Percentiles rank a stretch among this genome's conserved stretches.
phyloP scores from a whole-genome alignment of 2,113 vertebrate species.

The Rallus limicola region DNA sequence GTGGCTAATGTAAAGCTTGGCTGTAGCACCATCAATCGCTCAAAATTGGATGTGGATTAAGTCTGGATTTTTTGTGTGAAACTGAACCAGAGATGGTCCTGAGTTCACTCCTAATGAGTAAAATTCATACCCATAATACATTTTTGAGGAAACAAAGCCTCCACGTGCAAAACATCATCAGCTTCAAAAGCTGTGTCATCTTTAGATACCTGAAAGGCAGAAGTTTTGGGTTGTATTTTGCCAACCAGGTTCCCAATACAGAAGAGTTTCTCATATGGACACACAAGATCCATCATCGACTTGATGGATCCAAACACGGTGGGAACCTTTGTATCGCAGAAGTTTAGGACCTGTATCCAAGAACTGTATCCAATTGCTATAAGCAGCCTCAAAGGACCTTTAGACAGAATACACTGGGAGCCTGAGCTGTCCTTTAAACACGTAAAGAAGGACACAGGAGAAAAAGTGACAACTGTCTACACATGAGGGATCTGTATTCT shows the following conservation, averaged over 20 bases:
- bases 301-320: neutral
- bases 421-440: neutral
- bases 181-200: neutral
- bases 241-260: neutral
- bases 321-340: neutral
- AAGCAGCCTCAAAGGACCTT: neutral
- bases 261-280: neutral
- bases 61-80: neutral
- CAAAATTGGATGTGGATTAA: neutral
- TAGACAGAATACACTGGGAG: neutral
- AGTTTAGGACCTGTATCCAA: neutral
- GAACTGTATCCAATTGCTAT: neutral
- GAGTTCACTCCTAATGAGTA: neutral
- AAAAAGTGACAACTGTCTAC: neutral
- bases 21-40: neutral
- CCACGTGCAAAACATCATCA: neutral
- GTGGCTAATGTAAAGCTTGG: neutral
- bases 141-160: neutral
- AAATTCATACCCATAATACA: neutral
- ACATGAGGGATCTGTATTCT: neutral
- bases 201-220: neutral
- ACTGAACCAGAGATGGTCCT: neutral
- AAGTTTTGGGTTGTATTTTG: neutral
- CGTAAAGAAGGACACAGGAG: neutral
- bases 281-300: neutral